Evolutionary conservation across 2,113 vertebrate genomes (phyloP).

Genomic region (Ivindomyrus marchei): DNA sequence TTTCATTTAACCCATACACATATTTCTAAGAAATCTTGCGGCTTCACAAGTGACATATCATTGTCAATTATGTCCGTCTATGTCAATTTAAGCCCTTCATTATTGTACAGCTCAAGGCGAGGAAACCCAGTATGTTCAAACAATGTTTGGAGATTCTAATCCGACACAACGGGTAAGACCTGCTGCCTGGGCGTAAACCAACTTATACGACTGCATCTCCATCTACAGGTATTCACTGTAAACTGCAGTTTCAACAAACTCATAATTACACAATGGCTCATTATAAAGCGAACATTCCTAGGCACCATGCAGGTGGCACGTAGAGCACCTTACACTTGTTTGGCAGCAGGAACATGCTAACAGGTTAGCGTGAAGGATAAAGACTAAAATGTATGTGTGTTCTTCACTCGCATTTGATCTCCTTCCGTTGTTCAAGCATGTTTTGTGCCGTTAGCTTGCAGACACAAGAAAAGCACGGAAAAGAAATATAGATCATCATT

Average conservation of each 20-base stretch:
- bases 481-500: background rate
- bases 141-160: background rate
- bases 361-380: background rate
- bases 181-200: background rate
- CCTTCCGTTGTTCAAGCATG: background rate
- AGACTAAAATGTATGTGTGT: background rate
- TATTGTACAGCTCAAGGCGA: background rate
- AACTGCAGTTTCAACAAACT: background rate
- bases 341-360: background rate
- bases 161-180: background rate
- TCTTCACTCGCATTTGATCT: background rate
- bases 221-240: background rate
- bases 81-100: background rate
- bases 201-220: background rate
- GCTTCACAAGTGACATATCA: background rate
- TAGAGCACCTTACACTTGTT: background rate
- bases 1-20: background rate
- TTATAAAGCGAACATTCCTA: background rate
- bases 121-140: background rate
- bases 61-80: background rate
- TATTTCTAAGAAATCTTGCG: background rate
- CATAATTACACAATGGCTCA: background rate
- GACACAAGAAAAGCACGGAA: background rate
- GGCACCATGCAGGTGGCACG: background rate
- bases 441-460: background rate